A percentile compares a stretch with the other conserved stretches of the same genome.
Evolutionary conservation across 2,797 vertebrate genomes (phyloP).

Genomic region (Furcifer pardalis): DNA sequence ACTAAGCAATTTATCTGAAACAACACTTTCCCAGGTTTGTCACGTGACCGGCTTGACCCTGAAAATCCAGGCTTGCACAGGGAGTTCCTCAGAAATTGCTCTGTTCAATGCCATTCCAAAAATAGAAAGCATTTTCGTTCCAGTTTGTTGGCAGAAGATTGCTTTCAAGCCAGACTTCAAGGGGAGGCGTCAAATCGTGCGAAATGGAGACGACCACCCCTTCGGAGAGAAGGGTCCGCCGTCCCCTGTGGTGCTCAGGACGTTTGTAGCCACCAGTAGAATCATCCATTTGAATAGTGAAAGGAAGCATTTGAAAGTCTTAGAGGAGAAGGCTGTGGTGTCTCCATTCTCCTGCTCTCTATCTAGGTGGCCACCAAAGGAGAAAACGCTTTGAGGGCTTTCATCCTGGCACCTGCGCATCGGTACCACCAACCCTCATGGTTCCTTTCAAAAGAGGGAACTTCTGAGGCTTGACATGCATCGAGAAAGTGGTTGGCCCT

Average conservation of each 20-base stretch:
- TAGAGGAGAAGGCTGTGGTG: background rate
- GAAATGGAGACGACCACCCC: background rate
- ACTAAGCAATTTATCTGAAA: too few species aligned
- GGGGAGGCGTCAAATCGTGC: fast-evolving
- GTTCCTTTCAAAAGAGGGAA: background rate
- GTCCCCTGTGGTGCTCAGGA: background rate
- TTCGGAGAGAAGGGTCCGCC: background rate
- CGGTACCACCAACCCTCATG: background rate
- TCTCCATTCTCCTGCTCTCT: background rate
- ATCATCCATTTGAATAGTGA: background rate
- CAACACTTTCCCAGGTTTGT: too few species aligned
- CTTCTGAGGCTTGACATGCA: background rate
- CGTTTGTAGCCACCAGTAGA: background rate
- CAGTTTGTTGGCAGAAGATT: background rate
- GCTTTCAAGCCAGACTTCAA: conserved; percentile 5
- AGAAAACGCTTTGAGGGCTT: background rate
- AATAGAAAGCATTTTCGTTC: background rate
- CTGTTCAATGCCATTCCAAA: background rate
- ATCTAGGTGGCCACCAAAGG: background rate
- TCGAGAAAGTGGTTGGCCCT: background rate
- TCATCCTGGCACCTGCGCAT: background rate
- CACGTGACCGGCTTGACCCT: background rate
- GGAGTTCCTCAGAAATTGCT: background rate
- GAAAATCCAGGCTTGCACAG: background rate
- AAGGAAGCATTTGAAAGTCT: background rate